Evolutionary conservation across 2,113 vertebrate genomes (phyloP).

Genomic region (Phrynocephalus versicolor): DNA sequence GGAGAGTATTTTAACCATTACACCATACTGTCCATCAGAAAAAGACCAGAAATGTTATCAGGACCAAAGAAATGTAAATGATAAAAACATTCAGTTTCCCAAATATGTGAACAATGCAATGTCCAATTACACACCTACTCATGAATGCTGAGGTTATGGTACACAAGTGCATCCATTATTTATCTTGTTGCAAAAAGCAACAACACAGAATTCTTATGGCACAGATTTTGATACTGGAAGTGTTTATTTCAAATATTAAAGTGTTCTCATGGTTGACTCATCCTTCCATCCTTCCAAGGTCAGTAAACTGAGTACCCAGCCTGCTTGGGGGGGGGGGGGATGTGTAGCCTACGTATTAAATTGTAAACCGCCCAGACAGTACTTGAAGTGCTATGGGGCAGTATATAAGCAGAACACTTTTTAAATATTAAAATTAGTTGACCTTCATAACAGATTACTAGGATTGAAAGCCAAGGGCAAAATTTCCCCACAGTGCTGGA

Average conservation of each 20-base stretch:
- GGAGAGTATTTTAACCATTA: background rate
- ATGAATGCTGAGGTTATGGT: background rate
- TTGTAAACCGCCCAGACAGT: no score
- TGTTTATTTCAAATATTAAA: background rate
- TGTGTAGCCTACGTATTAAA: no score
- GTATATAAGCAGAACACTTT: no score
- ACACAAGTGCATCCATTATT: background rate
- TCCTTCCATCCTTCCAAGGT: no score
- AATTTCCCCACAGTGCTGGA: no score
- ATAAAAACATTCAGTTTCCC: background rate
- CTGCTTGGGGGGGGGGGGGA: no score
- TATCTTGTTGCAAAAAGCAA: background rate
- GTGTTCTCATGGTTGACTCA: no score
- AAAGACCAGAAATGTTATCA: background rate
- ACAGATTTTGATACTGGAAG: background rate
- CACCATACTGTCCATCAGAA: background rate
- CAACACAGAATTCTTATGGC: background rate
- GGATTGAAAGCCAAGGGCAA: no score
- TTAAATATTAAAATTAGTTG: background rate
- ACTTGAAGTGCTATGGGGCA: no score
- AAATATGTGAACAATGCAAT: background rate
- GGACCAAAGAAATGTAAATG: background rate
- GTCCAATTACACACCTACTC: background rate
- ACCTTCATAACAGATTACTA: background rate
- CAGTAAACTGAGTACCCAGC: no score